These are phyloP conservation scores for fruit fly (Drosophila melanogaster) DNA, from an alignment of 1,140 invertebrate species.

Conservation along the genomic window Release_6_plus_ISO1_MT NT_037436.4:21596001-21596500, in stretches of 20 bases:
- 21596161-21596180: neutral
- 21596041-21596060: constrained; percentile 5
- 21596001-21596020: constrained; percentile 58
- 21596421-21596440: constrained; percentile 63
- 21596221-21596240: constrained; percentile 34
- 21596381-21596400: constrained; percentile 74
- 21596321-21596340: constrained; percentile 72
- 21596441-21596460: constrained; percentile 67
- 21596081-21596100: constrained; percentile 43
- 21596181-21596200: constrained; percentile 41
- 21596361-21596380: constrained; percentile 10
- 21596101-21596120: constrained; percentile 65
- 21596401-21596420: constrained; percentile 58
- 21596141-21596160: constrained; percentile 26
- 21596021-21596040: neutral
- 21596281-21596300: constrained; percentile 63
- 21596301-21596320: constrained; percentile 76
- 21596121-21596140: constrained; percentile 42
- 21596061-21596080: constrained; percentile 6
- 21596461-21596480: constrained; percentile 73
- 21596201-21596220: constrained; percentile 45
- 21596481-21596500: constrained; percentile 78
- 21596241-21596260: constrained; percentile 37
- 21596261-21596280: constrained; percentile 74
- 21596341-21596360: constrained; percentile 30